A percentile compares a stretch with the other conserved stretches of the same genome.
Evolutionary conservation across 2,888 invertebrate species (phyloP).

Genomic region (Pollenia angustigena): DNA sequence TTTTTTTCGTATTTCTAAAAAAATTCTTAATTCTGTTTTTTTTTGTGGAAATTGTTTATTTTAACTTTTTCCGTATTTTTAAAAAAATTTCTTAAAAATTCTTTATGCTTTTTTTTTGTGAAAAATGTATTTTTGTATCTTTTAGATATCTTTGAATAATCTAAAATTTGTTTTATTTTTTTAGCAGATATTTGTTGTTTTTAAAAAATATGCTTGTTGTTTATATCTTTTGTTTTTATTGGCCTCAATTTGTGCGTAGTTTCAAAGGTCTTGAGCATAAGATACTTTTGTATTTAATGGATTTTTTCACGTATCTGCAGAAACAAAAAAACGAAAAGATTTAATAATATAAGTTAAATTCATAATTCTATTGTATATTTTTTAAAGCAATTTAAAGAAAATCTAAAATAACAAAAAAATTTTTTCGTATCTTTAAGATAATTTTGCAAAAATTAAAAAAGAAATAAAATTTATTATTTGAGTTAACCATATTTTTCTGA

Average conservation of each 20-base stretch:
- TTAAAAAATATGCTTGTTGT: slow-evolving; percentile 11
- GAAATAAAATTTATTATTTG: too few species aligned
- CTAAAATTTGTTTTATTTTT: not conserved
- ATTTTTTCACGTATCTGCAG: slow-evolving; percentile 37
- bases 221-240: slow-evolving; percentile 30
- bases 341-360: too few species aligned
- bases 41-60: too few species aligned
- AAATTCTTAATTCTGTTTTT: not conserved
- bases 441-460: not conserved
- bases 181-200: slow-evolving; percentile 12
- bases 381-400: too few species aligned
- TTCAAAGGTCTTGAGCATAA: slow-evolving; percentile 10
- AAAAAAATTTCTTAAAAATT: not conserved
- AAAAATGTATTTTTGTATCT: not conserved
- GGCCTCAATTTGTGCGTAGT: slow-evolving; percentile 54
- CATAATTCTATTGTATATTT: too few species aligned
- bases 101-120: not conserved
- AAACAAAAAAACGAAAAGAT: slow-evolving; percentile 12
- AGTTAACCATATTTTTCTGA: too few species aligned
- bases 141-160: slow-evolving; percentile 17
- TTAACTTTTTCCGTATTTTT: not conserved
- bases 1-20: not conserved
- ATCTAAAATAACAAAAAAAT: not conserved
- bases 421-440: not conserved
- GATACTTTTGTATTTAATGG: slow-evolving; percentile 41